A percentile compares a stretch with the other conserved stretches of the same genome.
phyloP scores from a whole-genome alignment of 1,140 invertebrate genomes.

The Hyphantria cunea region DNA sequence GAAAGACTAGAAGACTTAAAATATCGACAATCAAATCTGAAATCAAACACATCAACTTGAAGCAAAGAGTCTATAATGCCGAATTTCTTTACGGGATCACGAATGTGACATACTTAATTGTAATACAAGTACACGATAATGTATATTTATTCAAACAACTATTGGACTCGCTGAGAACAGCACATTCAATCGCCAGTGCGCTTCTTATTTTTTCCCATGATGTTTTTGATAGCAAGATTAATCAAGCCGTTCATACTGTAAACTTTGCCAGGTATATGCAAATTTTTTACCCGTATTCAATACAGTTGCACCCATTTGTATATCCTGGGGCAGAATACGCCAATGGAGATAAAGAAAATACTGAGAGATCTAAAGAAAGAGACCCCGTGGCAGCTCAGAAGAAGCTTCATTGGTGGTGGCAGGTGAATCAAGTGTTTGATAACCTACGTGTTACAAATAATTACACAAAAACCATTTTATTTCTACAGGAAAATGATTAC shows the following conservation, averaged over 20 bases:
- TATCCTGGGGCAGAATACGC: slow-evolving; percentile 43
- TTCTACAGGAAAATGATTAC: slow-evolving; percentile 49
- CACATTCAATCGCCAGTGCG: slow-evolving; percentile 35
- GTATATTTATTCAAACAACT: slow-evolving; percentile 36
- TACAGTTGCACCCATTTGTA: slow-evolving; percentile 41
- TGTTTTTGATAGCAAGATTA: slow-evolving; percentile 39
- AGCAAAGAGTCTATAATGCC: slow-evolving; percentile 26
- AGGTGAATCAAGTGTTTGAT: slow-evolving; percentile 45
- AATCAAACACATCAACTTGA: slow-evolving; percentile 27
- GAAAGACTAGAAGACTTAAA: neutral
- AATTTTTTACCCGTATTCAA: slow-evolving; percentile 49
- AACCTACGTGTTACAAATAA: slow-evolving; percentile 31
- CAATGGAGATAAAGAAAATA: slow-evolving; percentile 29
- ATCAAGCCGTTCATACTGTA: slow-evolving; percentile 35
- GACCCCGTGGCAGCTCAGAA: slow-evolving; percentile 37
- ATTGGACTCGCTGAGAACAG: slow-evolving; percentile 33
- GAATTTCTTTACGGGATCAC: slow-evolving; percentile 14
- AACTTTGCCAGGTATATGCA: slow-evolving; percentile 41
- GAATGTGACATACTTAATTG: slow-evolving; percentile 34
- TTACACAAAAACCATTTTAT: slow-evolving; percentile 38
- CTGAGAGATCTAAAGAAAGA: slow-evolving; percentile 30
- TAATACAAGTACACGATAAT: slow-evolving; percentile 43
- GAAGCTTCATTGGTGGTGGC: slow-evolving; percentile 60
- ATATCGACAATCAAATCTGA: slow-evolving; percentile 11
- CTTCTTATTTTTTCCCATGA: slow-evolving; percentile 49